Evolutionary conservation across 2,888 invertebrate genomes (phyloP).

Genomic region (Trichopria drosophilae): DNA sequence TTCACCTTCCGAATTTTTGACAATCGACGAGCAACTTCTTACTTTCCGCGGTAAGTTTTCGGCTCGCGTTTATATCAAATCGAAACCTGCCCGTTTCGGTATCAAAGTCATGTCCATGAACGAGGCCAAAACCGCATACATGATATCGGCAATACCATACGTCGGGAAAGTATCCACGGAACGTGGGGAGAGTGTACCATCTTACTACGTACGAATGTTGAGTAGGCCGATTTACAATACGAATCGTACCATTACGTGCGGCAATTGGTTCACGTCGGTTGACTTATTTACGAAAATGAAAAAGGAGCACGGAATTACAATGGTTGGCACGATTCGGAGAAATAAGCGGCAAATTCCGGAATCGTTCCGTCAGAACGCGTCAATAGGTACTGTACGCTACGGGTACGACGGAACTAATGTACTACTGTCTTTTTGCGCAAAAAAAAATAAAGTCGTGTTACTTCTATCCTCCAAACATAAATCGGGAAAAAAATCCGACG

Average conservation of each 20-base stretch:
- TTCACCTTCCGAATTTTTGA: slow-evolving; percentile 8
- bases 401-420: no score
- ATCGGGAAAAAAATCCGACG: background rate
- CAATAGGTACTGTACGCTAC: no score
- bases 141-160: slow-evolving; percentile 8
- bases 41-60: slow-evolving; percentile 19
- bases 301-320: background rate
- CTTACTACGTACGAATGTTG: slow-evolving; percentile 17
- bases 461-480: slow-evolving; percentile 11
- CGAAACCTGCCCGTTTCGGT: no score
- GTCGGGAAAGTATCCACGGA: slow-evolving; percentile 1
- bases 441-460: slow-evolving; percentile 8
- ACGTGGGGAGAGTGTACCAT: slow-evolving; percentile 11
- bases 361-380: no score
- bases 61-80: slow-evolving; percentile 15
- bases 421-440: no score
- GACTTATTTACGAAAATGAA: slow-evolving; percentile 2
- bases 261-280: slow-evolving; percentile 12
- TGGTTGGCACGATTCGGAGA: slow-evolving; percentile 19
- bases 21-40: slow-evolving; percentile 25
- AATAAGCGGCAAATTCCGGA: slow-evolving; percentile 24
- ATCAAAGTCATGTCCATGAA: slow-evolving; percentile 8
- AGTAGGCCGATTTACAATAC: slow-evolving; percentile 5
- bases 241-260: slow-evolving; percentile 7
- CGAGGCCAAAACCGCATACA: slow-evolving; percentile 10